Base-by-base conservation (phyloP, 2,888 invertebrate genomes). In the Nomada ferruginata region DNA sequence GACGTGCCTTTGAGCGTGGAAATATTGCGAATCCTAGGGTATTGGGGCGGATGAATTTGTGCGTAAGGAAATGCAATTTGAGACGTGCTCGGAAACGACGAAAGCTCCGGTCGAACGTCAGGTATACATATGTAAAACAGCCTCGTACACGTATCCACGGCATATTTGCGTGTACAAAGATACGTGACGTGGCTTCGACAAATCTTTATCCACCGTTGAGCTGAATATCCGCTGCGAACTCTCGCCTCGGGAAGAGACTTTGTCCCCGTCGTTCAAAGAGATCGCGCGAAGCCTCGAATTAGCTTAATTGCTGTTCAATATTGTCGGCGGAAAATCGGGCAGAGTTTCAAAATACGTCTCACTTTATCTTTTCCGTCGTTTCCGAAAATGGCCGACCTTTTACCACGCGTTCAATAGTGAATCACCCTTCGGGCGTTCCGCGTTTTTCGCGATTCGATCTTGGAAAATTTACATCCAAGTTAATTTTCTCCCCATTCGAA, bases 41-140 rank as follows among this genome's bases (percentile, higher is more conserved):
- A 81, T 79, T 73, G 76, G 82, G 42, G 73, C 29, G 79, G 64
- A 86, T 75, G 81, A 85, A 85, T 87, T 87, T 84, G 81, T 84
- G 84, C 82, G 82, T 85, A 82, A 74, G 77, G 74, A 83, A 81
- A 85, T 79, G 86, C 82, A 85, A 85, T 86, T 88, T 68, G 76
- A 75, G 80, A 84, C 84, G 84, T 83, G 87, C 68, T 53, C 68
- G 68, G 81, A 80, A 86, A 83, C 76, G 79, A 18, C 57, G 79
- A 83, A 61, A 68, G 59, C 52, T 36, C 52, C n/a, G 50, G 63
- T 42, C 26, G 36, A 26, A 50, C 53, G 47, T 61, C 52, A n/a
- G 63, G 74, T 68, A n/a, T 59, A 78, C 69, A 26, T 53, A 74
- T 64, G 59, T 69, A 73, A 69, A 79, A 69, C 52, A 69, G 79